phyloP scores from a whole-genome alignment of 2,888 invertebrate genomes.

The Scaptomyza tumidula region DNA sequence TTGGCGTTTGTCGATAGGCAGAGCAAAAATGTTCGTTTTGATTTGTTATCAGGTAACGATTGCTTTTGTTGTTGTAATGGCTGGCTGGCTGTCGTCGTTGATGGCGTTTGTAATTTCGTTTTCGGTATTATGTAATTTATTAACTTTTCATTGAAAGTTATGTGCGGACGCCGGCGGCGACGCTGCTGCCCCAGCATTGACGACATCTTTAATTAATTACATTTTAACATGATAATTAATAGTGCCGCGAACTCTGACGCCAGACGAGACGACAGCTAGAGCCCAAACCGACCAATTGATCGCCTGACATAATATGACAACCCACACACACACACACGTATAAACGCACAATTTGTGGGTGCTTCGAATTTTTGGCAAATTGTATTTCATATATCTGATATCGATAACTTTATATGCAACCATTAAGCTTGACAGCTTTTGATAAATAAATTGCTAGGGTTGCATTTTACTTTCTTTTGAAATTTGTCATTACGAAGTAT shows the following conservation, averaged over 20 bases:
- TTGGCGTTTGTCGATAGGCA: conserved; percentile 35
- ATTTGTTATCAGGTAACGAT: conserved; percentile 68
- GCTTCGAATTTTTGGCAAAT: conserved; percentile 21
- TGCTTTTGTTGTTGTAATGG: conserved; percentile 35
- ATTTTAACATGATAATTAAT: conserved; percentile 79
- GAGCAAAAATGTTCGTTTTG: conserved; percentile 64
- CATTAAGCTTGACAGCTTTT: background rate
- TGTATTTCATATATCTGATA: conserved; percentile 9
- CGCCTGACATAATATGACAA: conserved; percentile 43
- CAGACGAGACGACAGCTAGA: conserved; percentile 33
- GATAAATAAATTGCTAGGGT: no score
- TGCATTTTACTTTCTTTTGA: background rate
- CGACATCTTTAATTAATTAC: conserved; percentile 79
- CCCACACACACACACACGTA: background rate
- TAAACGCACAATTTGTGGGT: background rate
- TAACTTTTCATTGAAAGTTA: conserved; percentile 80
- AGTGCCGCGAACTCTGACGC: conserved; percentile 60
- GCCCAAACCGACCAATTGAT: conserved; percentile 49
- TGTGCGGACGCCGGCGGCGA: conserved; percentile 61
- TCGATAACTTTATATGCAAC: conserved; percentile 18
- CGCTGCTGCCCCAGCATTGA: conserved; percentile 44
- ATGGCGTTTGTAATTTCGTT: conserved; percentile 76
- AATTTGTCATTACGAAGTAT: background rate
- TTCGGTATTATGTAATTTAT: conserved; percentile 77
- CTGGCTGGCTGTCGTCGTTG: conserved; percentile 60